Conservation (phyloP, 2,797 vertebrate genomes). For the Cheracebus regulus region DNA sequence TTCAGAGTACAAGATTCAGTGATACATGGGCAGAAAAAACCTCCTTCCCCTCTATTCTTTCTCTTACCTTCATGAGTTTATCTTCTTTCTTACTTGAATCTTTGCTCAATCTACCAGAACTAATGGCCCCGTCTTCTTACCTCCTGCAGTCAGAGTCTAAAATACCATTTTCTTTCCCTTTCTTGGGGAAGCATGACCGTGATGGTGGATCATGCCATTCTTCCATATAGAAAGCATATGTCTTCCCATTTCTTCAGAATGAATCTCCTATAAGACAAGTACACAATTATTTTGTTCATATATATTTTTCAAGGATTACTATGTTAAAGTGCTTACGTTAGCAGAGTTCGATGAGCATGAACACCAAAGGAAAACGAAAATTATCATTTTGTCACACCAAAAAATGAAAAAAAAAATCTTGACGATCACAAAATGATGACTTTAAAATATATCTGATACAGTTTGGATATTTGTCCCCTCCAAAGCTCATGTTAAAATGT, state of each 20-base stretch:
- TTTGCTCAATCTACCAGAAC: neutral
- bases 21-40: fast-evolving
- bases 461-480: neutral
- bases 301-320: neutral
- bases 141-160: neutral
- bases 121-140: no score
- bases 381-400: neutral
- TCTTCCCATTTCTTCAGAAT: neutral
- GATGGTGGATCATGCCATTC: fast-evolving
- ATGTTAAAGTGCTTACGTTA: neutral
- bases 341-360: neutral
- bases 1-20: no score
- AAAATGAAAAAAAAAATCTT: neutral
- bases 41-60: neutral
- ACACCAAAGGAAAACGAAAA: neutral
- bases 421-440: neutral
- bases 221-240: neutral
- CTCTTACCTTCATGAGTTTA: neutral
- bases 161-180: neutral
- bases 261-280: neutral
- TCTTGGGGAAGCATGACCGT: fast-evolving
- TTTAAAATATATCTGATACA: neutral
- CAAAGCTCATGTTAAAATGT: neutral
- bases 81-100: no score
- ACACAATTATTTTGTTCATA: neutral